Evolutionary conservation across 2,113 vertebrate species (phyloP).

Genomic region (Ophiodon elongatus): DNA sequence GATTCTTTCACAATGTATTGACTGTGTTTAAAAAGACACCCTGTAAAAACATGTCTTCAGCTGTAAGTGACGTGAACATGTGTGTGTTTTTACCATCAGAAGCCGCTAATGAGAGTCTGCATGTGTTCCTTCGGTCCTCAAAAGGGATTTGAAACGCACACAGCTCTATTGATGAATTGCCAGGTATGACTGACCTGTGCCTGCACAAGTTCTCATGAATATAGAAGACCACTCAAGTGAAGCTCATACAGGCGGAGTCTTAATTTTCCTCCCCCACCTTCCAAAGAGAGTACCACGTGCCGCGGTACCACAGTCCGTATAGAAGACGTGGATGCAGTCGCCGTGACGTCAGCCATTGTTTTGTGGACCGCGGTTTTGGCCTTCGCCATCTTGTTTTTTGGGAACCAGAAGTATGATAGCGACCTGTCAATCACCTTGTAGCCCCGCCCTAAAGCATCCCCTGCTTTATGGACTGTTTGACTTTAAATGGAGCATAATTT

Average conservation of each 20-base stretch:
- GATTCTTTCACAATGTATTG: conserved; percentile 10
- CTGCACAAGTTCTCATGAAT: conserved; percentile 45
- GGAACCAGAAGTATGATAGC: neutral
- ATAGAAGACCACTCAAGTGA: conserved; percentile 58
- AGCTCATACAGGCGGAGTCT: conserved; percentile 35
- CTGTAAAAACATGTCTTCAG: neutral
- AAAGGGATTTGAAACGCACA: conserved; percentile 39
- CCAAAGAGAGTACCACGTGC: conserved; percentile 48
- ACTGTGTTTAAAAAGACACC: neutral
- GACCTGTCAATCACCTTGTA: neutral
- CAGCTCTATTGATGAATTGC: conserved; percentile 63
- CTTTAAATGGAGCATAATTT: neutral
- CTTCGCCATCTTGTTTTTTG: neutral
- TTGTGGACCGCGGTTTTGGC: neutral
- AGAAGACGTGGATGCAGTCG: neutral
- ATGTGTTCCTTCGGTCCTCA: neutral
- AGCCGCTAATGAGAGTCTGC: neutral
- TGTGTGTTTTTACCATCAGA: conserved; percentile 41
- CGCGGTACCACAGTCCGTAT: neutral
- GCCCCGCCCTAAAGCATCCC: neutral
- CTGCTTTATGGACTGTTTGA: neutral
- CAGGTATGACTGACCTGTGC: conserved; percentile 65
- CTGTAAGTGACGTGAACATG: neutral
- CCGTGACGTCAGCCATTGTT: neutral
- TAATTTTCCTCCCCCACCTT: conserved; percentile 51